Conservation (phyloP, 2,113 vertebrate genomes). For the Micronisus gabar region DNA sequence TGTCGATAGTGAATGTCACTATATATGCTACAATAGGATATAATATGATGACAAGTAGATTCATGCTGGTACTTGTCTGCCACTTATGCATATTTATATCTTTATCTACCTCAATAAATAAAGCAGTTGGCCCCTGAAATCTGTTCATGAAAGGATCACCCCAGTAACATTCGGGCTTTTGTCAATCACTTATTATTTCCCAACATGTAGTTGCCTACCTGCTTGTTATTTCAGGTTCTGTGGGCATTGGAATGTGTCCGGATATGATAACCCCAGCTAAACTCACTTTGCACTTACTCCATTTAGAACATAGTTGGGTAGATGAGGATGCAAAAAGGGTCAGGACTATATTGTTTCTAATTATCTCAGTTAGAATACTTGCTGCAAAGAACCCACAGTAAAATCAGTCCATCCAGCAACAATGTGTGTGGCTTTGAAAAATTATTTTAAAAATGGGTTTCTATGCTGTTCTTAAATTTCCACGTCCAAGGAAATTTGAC, state of each 20-base stretch:
- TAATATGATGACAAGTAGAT: background rate
- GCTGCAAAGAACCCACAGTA: background rate
- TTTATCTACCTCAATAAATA: background rate
- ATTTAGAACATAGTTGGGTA: background rate
- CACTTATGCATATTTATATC: background rate
- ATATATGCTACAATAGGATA: background rate
- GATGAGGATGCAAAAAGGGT: background rate
- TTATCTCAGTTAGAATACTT: background rate
- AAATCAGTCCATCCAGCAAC: background rate
- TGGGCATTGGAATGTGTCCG: background rate
- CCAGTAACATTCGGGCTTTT: background rate
- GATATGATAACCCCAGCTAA: background rate
- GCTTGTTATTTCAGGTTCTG: background rate
- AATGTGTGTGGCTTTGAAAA: background rate
- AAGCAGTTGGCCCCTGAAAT: background rate
- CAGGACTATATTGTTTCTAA: background rate
- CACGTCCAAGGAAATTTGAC: background rate
- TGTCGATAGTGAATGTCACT: background rate
- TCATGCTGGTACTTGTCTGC: background rate
- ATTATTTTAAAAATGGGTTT: background rate
- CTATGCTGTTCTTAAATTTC: background rate
- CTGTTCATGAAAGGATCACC: background rate
- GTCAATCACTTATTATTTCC: background rate
- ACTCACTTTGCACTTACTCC: background rate
- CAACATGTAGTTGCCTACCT: background rate